phyloP scores from a whole-genome alignment of 2,797 vertebrate genomes.

The Danio tinwini region DNA sequence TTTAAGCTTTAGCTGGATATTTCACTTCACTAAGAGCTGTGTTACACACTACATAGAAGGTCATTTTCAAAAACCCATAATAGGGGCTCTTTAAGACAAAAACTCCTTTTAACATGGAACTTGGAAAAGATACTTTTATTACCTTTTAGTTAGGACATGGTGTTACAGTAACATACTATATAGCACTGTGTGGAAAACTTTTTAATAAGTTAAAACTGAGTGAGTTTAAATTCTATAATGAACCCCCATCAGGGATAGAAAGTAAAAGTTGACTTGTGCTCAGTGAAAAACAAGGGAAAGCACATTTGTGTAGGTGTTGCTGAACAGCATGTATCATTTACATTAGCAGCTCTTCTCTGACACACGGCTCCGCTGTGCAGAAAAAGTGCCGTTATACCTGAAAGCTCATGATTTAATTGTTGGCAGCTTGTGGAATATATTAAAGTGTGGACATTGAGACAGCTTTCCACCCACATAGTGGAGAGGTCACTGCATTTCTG shows the following conservation, averaged over 20 bases:
- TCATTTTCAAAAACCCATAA: too few relatives aligned
- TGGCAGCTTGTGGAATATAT: conserved; percentile 29
- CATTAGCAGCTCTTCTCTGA: conserved; percentile 20
- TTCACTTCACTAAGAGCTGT: too few relatives aligned
- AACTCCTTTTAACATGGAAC: too few relatives aligned
- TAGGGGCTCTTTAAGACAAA: too few relatives aligned
- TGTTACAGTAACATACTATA: too few relatives aligned
- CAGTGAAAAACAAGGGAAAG: conserved; percentile 10
- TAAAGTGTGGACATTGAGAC: conserved; percentile 32
- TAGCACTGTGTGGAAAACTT: background rate
- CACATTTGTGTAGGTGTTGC: conserved; percentile 6
- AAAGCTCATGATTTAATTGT: conserved; percentile 38
- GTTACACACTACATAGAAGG: too few relatives aligned
- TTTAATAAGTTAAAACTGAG: too few relatives aligned
- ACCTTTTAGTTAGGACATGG: too few relatives aligned
- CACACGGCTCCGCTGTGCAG: conserved; percentile 17
- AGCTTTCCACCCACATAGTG: conserved; percentile 42
- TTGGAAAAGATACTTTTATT: too few relatives aligned
- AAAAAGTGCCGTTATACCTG: conserved; percentile 7
- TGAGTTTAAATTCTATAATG: background rate
- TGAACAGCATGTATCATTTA: background rate
- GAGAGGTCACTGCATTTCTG: conserved; percentile 2
- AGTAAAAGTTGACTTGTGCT: conserved; percentile 15
- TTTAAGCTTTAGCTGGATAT: too few relatives aligned
- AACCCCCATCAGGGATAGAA: background rate